These are phyloP conservation scores for Watsonalla binaria DNA, from an alignment of 2,888 invertebrate genomes.

Conservation along the genomic window DNA sequence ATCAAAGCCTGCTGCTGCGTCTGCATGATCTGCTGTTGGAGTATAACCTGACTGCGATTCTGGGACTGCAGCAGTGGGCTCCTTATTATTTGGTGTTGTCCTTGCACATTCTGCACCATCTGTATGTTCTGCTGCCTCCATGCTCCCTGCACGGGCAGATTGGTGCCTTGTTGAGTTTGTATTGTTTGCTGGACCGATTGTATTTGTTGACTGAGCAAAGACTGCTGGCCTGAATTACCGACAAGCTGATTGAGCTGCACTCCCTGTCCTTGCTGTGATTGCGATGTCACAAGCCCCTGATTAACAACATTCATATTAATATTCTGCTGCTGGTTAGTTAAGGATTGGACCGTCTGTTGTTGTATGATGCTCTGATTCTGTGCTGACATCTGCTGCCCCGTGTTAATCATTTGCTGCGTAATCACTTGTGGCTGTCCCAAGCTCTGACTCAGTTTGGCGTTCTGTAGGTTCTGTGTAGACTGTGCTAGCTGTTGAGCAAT, in stretches of 20 bases:
- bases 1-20: constrained; percentile 70
- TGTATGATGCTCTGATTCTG: constrained; percentile 63
- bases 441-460: constrained; percentile 68
- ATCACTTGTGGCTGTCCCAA: constrained; percentile 64
- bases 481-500: constrained; percentile 70
- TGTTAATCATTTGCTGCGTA: constrained; percentile 66
- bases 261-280: constrained; percentile 53
- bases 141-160: constrained; percentile 56
- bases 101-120: constrained; percentile 74
- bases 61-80: constrained; percentile 68
- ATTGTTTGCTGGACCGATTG: constrained; percentile 70
- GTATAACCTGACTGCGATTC: constrained; percentile 72
- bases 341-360: constrained; percentile 65
- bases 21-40: constrained; percentile 79
- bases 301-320: constrained; percentile 67
- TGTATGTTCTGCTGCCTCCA: constrained; percentile 76
- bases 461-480: constrained; percentile 68
- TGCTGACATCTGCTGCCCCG: constrained; percentile 69
- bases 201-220: constrained; percentile 69
- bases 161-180: constrained; percentile 56
- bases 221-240: constrained; percentile 54
- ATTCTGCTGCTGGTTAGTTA: constrained; percentile 66
- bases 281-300: constrained; percentile 62
- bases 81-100: constrained; percentile 73
- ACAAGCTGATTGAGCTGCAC: constrained; percentile 71